These are phyloP conservation scores for Listronotus bonariensis DNA, from an alignment of 1,140 invertebrate species.

Conservation along the genomic window DNA sequence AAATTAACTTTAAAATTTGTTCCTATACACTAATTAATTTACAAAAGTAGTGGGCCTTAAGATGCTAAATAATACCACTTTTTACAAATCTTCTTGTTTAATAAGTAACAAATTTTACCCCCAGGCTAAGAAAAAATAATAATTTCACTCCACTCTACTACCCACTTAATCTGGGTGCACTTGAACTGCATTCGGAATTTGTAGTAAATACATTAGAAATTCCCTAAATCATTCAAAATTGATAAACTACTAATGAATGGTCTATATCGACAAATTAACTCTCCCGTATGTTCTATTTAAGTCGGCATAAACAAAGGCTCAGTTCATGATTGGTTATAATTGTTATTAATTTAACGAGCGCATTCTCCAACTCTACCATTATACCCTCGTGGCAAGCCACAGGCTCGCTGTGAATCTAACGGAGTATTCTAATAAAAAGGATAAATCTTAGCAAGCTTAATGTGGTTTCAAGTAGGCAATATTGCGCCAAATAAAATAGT, in stretches of 20 bases:
- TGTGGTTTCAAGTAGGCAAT: not conserved
- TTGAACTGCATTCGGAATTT: too few species aligned
- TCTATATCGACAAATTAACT: conserved; percentile 11
- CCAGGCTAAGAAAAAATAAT: too few species aligned
- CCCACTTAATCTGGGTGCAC: too few species aligned
- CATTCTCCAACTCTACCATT: conserved; percentile 3
- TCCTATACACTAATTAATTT: too few species aligned
- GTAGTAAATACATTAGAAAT: not conserved
- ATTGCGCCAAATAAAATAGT: too few species aligned
- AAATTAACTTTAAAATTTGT: too few species aligned
- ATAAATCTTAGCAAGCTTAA: not conserved
- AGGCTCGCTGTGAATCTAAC: not conserved
- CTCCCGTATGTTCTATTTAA: conserved; percentile 24
- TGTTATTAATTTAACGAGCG: conserved; percentile 14
- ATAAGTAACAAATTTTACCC: too few species aligned
- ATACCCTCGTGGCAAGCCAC: conserved; percentile 2
- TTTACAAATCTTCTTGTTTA: too few species aligned
- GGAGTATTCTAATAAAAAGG: conserved; percentile 3
- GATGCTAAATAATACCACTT: too few species aligned
- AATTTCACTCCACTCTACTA: too few species aligned
- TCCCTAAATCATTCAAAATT: conserved; percentile 7
- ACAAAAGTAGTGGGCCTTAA: too few species aligned
- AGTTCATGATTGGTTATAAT: conserved; percentile 18
- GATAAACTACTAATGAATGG: conserved; percentile 16
- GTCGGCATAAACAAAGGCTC: conserved; percentile 20